Base-by-base conservation (phyloP, 2,888 invertebrate genomes). In the Trypoxylon attenuatum region DNA sequence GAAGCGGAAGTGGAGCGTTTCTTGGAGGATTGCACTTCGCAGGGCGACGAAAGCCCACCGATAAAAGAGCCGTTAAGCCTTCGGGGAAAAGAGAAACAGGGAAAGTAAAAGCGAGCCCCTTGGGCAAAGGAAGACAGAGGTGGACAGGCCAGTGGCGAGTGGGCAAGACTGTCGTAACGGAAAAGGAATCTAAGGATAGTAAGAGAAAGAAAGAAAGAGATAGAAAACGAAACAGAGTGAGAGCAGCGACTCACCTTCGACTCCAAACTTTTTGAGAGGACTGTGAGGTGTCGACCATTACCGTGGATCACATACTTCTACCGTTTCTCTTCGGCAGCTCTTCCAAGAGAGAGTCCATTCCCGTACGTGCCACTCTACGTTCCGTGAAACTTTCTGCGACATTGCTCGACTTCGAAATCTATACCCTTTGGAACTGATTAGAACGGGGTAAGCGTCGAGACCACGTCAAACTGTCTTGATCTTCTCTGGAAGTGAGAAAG, bases 291-390 rank as follows among this genome's bases (percentile, higher is more conserved):
- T 61, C 42, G 68, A 61, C 72, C 71, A 75, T 77, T 79, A 77
- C 69, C 73, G 67, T 69, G 75, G 72, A 78, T 78, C 80, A 70
- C 73, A 71, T 65, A 62, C 63, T 62, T 70, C 69, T 78, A 65
- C 41, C 62, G 45, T 55, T 68, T 57, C 62, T 50, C 64, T 76
- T n/a, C n/a, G n/a, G n/a, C n/a, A n/a, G n/a, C 33, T 33, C 33
- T 33, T n/a, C 33, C 19, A 27, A 47, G 27, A 10, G 27, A 22
- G 29, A 50, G 15, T 27, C 23, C 27, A 19, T n/a, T 22, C 29
- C n/a, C 25, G 19, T 54, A 23, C 50, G 13, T 43, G 39, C 22
- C 25, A 13, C 5, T 39, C 33, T 13, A 18, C 22, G 16, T 19
- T 22, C 23, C 50, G 27, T n/a, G 29, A 71, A 73, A 76, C 62